Percentiles rank a stretch among this genome's conserved stretches.
Conservation (phyloP, 2,888 invertebrate species). For the Oxystoma pomonae region DNA sequence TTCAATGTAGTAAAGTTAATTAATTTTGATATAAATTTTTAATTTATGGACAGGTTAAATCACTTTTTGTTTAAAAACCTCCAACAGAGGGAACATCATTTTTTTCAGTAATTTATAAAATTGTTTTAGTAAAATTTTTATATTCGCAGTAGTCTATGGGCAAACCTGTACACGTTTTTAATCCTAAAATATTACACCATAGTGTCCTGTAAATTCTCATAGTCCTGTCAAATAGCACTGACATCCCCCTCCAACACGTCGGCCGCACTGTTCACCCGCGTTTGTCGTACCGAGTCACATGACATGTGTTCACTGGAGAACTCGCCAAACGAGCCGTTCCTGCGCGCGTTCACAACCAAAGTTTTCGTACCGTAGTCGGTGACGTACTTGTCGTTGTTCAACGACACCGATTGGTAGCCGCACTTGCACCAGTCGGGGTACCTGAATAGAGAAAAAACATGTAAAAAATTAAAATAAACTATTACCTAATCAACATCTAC, state of each 20-base stretch:
- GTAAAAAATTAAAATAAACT: too few species aligned
- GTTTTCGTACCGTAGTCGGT: slow-evolving; percentile 74
- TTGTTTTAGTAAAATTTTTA: too few species aligned
- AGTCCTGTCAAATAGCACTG: slow-evolving; percentile 46
- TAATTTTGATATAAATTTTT: too few species aligned
- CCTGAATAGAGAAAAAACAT: slow-evolving; percentile 11
- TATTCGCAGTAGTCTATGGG: too few species aligned
- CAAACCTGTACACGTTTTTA: too few species aligned
- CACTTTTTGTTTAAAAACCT: too few species aligned
- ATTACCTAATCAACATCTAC: too few species aligned
- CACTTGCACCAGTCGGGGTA: slow-evolving; percentile 71
- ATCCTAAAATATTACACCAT: slow-evolving; percentile 37
- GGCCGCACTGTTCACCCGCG: slow-evolving; percentile 54
- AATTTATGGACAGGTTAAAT: too few species aligned
- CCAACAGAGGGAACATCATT: too few species aligned
- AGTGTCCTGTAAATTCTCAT: slow-evolving; percentile 42
- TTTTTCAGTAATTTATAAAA: too few species aligned
- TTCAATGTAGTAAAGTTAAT: too few species aligned
- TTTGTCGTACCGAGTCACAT: slow-evolving; percentile 62
- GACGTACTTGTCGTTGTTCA: slow-evolving; percentile 62
- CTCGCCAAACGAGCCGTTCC: slow-evolving; percentile 65
- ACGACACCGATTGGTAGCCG: slow-evolving; percentile 58
- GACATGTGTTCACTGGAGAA: slow-evolving; percentile 63
- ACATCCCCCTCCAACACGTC: slow-evolving; percentile 42
- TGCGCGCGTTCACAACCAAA: slow-evolving; percentile 59